Percentiles rank a stretch among this genome's conserved stretches.
Evolutionary conservation across 2,888 invertebrate genomes (phyloP).

Genomic region (Trissonchulus sp.): DNA sequence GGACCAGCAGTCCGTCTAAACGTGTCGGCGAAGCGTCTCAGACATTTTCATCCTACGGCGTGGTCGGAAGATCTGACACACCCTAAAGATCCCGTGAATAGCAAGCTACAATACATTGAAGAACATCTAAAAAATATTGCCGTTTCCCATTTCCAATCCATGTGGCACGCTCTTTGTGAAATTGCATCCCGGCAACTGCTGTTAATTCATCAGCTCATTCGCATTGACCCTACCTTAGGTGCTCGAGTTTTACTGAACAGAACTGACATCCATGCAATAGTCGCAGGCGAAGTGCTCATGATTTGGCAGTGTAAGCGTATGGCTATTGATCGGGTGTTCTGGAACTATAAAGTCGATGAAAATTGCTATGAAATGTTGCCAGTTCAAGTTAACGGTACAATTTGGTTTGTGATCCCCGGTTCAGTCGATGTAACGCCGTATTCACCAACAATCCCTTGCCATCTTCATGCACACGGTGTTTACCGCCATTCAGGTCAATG

Average conservation of each 20-base stretch:
- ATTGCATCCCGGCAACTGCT: slow-evolving; percentile 8
- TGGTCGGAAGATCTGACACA: neutral
- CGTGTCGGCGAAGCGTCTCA: too few relatives aligned
- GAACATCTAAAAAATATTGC: neutral
- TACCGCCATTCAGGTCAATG: neutral
- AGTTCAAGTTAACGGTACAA: neutral
- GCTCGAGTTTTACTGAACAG: slow-evolving; percentile 20
- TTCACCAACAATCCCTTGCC: neutral
- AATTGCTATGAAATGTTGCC: slow-evolving; percentile 25
- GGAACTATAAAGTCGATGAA: slow-evolving; percentile 23
- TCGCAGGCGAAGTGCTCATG: slow-evolving; percentile 28
- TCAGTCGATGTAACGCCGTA: neutral
- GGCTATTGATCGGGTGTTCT: neutral
- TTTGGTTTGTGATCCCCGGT: slow-evolving; percentile 16
- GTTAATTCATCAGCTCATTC: slow-evolving; percentile 17
- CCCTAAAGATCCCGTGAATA: slow-evolving; percentile 6
- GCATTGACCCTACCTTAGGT: slow-evolving; percentile 23
- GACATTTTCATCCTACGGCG: neutral
- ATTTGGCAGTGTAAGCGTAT: slow-evolving; percentile 18
- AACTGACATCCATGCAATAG: slow-evolving; percentile 19
- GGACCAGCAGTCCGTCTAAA: too few relatives aligned
- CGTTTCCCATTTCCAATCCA: neutral
- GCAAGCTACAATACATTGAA: slow-evolving; percentile 20
- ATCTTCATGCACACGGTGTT: neutral
- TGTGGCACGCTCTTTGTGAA: slow-evolving; percentile 23